A percentile compares a stretch with the other conserved stretches of the same genome.
phyloP scores from a whole-genome alignment of 2,113 vertebrate species.

The Scomber scombrus region DNA sequence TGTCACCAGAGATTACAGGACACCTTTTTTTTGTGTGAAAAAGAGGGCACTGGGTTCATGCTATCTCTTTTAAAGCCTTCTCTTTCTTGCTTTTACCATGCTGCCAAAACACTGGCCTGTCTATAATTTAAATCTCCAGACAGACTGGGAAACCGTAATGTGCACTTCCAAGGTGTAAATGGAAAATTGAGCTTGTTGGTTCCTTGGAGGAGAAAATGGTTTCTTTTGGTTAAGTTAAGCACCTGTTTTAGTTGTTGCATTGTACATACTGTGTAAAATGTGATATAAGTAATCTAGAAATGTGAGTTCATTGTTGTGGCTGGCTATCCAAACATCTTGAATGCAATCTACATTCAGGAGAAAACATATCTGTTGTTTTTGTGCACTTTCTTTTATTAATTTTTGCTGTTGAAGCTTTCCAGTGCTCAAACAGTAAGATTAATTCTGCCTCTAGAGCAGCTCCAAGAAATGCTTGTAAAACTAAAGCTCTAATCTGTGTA shows the following conservation, averaged over 20 bases:
- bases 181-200: too few species aligned
- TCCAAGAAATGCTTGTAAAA: slow-evolving; percentile 45
- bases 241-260: not conserved
- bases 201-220: too few species aligned
- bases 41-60: not conserved
- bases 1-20: slow-evolving; percentile 25
- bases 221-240: not conserved
- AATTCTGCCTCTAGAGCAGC: slow-evolving; percentile 39
- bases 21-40: not conserved
- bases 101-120: slow-evolving; percentile 7
- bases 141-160: too few species aligned
- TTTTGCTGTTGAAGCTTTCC: slow-evolving; percentile 17
- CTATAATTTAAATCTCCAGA: too few species aligned
- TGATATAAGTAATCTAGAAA: not conserved
- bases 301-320: not conserved
- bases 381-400: slow-evolving; percentile 6
- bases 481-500: slow-evolving; percentile 53
- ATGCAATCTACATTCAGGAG: not conserved
- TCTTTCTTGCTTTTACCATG: slow-evolving; percentile 1
- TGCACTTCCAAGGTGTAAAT: too few species aligned
- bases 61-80: not conserved
- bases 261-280: not conserved
- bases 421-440: slow-evolving; percentile 40
- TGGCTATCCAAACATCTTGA: not conserved
- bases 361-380: not conserved